phyloP scores from a whole-genome alignment of 2,888 invertebrate genomes.

The Brenthis daphne region DNA sequence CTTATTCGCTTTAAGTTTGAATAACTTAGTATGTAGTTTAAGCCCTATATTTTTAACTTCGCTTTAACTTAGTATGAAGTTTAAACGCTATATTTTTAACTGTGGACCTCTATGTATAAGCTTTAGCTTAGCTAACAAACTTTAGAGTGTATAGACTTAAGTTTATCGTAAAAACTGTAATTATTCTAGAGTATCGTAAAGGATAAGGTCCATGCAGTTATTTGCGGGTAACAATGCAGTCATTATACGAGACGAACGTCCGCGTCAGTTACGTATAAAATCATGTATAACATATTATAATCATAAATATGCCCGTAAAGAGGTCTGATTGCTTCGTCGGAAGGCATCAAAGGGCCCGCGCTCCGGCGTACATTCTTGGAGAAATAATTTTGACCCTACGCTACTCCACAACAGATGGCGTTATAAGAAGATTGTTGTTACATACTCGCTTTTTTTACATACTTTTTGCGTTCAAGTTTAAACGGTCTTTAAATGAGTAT shows the following conservation, averaged over 20 bases:
- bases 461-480: slow-evolving; percentile 71
- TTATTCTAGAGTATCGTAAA: slow-evolving; percentile 15
- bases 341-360: slow-evolving; percentile 78
- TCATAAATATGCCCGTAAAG: slow-evolving; percentile 81
- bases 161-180: not conserved
- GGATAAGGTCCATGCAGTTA: slow-evolving; percentile 44
- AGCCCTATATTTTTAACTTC: too few species aligned
- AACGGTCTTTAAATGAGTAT: slow-evolving; percentile 75
- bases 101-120: too few species aligned
- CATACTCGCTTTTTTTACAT: slow-evolving; percentile 64
- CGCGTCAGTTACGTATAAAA: slow-evolving; percentile 69
- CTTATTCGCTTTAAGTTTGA: too few species aligned
- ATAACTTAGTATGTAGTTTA: too few species aligned
- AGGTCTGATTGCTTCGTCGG: slow-evolving; percentile 81
- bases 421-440: slow-evolving; percentile 67
- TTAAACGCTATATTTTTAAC: too few species aligned
- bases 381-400: slow-evolving; percentile 72
- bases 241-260: slow-evolving; percentile 57
- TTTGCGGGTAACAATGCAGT: slow-evolving; percentile 69
- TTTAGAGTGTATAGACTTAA: too few species aligned
- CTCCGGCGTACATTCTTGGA: slow-evolving; percentile 68
- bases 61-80: too few species aligned
- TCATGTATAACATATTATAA: slow-evolving; percentile 82
- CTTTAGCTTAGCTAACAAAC: too few species aligned
- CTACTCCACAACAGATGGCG: slow-evolving; percentile 78